Evolutionary conservation across 2,888 invertebrate species (phyloP), one percentile per base, ranked within the genome.

Genomic region (Autographa gamma): DNA sequence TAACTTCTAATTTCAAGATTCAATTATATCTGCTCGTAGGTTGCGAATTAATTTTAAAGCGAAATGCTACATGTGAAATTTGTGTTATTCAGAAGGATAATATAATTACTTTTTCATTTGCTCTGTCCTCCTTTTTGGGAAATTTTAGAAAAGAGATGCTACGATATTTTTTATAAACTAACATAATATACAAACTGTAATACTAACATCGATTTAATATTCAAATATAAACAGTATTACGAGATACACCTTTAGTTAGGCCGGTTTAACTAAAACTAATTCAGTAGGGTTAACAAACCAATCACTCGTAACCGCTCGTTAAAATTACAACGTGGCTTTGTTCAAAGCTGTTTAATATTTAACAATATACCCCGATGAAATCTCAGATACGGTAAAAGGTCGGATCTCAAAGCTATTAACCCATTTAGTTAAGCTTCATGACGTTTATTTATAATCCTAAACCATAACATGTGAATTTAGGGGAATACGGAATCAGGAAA

Each of bases 401-500:
- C 56, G 66, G 61, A 67, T 78, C 61, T 41, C 70, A 66, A 58
- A 62, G 68, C 78, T 66, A 74, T 81, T 73, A 82, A 80, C 68
- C 77, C 74, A 66, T 76, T 78, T 64, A 79, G 71, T 66, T 66
- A 63, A 76, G 69, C 71, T 72, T 64, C 70, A 25, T 69, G 58
- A 34, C 73, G 67, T 74, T 77, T 73, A 77, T 81, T 69, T 80
- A 62, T 80, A 80, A 82, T 82, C 78, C 76, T 60, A 52, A 67
- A 70, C 73, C 82, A 69, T 79, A 81, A 73, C 76, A 74, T 72
- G 73, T 54, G 71, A 77, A 74, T 76, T 83, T 83, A 75, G 74
- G 73, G 78, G 77, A 83, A 84, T 82, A 84, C 74, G 80, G 73
- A 84, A 87, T 88, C 84, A 80, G 85, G 82, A 88, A 86, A 89